Evolutionary conservation across 2,888 invertebrate species (phyloP).

Genomic region (Cynaeus angustus): DNA sequence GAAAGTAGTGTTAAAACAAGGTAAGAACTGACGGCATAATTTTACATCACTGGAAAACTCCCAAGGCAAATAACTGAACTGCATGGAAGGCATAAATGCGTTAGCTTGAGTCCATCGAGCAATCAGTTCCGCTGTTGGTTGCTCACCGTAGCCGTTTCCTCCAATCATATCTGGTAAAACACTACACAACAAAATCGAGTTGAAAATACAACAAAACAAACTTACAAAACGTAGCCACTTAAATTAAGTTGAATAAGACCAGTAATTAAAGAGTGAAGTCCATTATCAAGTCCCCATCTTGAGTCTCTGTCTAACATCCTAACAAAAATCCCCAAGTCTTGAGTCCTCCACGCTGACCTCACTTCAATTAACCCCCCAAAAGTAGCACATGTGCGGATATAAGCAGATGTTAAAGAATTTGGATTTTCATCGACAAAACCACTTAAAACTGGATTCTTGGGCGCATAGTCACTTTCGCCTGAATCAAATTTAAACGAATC

Average conservation of each 20-base stretch:
- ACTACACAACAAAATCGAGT: constrained; percentile 56
- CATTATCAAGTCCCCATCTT: constrained; percentile 80
- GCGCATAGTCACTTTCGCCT: constrained; percentile 83
- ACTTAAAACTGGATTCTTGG: constrained; percentile 72
- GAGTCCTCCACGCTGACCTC: constrained; percentile 82
- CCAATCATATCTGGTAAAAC: constrained; percentile 89
- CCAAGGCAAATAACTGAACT: constrained; percentile 89
- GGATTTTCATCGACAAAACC: constrained; percentile 75
- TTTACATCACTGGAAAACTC: constrained; percentile 72
- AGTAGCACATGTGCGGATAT: constrained; percentile 74
- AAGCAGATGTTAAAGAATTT: constrained; percentile 74
- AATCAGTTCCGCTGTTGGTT: constrained; percentile 78
- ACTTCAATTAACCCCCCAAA: constrained; percentile 81
- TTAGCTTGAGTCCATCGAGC: constrained; percentile 87
- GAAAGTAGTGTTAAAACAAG: constrained; percentile 9
- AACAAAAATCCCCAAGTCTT: constrained; percentile 81
- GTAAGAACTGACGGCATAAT: neutral
- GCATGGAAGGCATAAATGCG: constrained; percentile 85
- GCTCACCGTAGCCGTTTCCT: constrained; percentile 71
- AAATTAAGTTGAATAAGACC: constrained; percentile 78
- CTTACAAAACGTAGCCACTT: constrained; percentile 70
- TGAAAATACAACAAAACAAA: constrained; percentile 12
- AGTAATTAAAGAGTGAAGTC: constrained; percentile 82
- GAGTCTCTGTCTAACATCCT: constrained; percentile 88
- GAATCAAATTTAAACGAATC: constrained; percentile 89